Conservation (phyloP, 2,113 vertebrate genomes). For the Ammodytes dubius region DNA sequence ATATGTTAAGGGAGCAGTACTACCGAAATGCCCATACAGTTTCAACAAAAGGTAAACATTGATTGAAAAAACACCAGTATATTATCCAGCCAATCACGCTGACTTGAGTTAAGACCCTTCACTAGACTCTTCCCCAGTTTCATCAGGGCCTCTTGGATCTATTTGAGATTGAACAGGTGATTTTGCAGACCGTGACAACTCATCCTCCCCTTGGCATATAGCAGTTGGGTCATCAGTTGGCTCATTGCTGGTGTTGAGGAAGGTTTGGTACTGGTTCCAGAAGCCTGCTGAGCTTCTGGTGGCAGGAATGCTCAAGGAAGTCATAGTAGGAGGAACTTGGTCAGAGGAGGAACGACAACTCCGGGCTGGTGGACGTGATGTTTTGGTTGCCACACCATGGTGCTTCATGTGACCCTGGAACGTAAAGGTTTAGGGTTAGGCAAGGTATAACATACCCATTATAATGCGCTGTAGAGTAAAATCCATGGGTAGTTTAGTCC, state of each 20-base stretch:
- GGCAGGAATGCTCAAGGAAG: conserved; percentile 75
- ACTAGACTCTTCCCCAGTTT: conserved; percentile 61
- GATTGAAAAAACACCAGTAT: conserved; percentile 60
- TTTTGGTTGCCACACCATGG: conserved; percentile 79
- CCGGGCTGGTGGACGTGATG: conserved; percentile 72
- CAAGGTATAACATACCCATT: not conserved
- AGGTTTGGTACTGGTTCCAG: conserved; percentile 85
- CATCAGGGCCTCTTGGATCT: conserved; percentile 56
- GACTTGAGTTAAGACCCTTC: conserved; percentile 53
- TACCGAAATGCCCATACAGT: conserved; percentile 58
- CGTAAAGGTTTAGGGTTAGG: not conserved
- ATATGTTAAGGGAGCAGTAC: conserved; percentile 70
- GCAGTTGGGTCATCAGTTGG: conserved; percentile 60
- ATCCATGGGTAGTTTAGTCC: not conserved
- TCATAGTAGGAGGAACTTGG: conserved; percentile 66
- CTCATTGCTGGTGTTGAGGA: conserved; percentile 75
- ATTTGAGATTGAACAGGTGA: conserved; percentile 63
- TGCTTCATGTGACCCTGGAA: conserved; percentile 87
- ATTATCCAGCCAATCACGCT: conserved; percentile 33
- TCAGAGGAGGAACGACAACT: conserved; percentile 78
- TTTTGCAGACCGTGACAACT: conserved; percentile 45
- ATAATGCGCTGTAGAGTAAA: not conserved
- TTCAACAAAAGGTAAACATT: conserved; percentile 65
- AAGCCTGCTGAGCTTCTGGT: conserved; percentile 82
- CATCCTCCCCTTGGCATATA: conserved; percentile 63